Base-by-base conservation (phyloP, 1,140 invertebrate genomes). In the Trinorchestia longiramus region DNA sequence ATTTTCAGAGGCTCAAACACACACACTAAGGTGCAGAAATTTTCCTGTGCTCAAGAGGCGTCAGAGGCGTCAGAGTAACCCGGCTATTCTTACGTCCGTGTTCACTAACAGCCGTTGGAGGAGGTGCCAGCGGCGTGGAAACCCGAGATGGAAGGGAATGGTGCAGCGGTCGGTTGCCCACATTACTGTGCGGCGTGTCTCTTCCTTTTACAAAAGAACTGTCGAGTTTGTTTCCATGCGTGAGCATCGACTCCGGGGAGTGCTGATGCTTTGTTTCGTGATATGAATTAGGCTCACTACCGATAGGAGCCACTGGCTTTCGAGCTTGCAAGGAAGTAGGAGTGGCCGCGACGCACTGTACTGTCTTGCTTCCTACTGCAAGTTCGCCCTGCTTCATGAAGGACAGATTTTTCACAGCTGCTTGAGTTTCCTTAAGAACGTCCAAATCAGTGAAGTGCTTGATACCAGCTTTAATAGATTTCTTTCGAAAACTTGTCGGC, bases 381-480 rank as follows among this genome's bases (percentile, higher is more conserved):
- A n/a, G 43, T 45, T 45, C 44, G 36, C 43, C 92, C 43, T 44
- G 8, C 43, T 94, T 94, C 3, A 45, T 45, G 11, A 47, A 28
- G 0, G 92, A 23, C 92, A 45, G 6, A 43, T 43, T 45, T 44
- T 94, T 94, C 11, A 40, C 44, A 1, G 92, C 92, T 47, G 92
- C 92, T 47, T 94, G 92, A 43, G 43, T 45, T 43, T 94, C 92
- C 40, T 45, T 43, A 8, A 94, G 44, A 43, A 94, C 43, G 44
- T 94, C 92, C 44, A 94, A 47, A 47, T 94, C 92, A 28, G 92
- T 94, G 92, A 94, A 94, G 43, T 94, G 92, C 17, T 40, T 94
- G 1, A 45, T 28, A 47, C 47, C 92, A 8, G 47, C 92, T 94
- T 94, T 94, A 45, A 94, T 19, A 47, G 43, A 45, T n/a, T 94